Base-by-base conservation (phyloP, 2,888 invertebrate species). In the Philereme transversata region DNA sequence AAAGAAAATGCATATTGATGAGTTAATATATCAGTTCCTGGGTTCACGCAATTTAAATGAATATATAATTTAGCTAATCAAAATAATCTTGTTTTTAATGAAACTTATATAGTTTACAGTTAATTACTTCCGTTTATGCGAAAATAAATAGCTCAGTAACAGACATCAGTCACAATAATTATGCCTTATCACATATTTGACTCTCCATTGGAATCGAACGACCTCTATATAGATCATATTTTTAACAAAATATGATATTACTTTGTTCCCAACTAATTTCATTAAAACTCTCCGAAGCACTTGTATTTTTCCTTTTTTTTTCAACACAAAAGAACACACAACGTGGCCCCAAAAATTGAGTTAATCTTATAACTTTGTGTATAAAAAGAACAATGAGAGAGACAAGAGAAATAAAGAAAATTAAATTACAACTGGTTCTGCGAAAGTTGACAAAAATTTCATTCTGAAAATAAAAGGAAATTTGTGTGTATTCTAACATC, bases 1-100 rank as follows among this genome's bases (percentile, higher is more conserved):
- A 81, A 83, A 82, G 81, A 81, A 83, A 84, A 78, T 75, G 74
- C 80, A 79, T 87, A 88, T 87, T 83, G 84, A 84, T 82, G 82
- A 82, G 76, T 81, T 86, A 87, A 87, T 87, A 83, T 22, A 7
- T 10, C 11, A 50, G 48, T 8, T 9, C 47, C 35, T 52, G 22
- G 35, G 35, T 44, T 51, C 51, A 36, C 11, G 46, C 10, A 54
- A 58, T 11, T 57, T 54, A 38, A 33, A 41, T 41, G 10, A 50
- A 11, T 34, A 53, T 40, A 11, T 52, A 49, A 59, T 53, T 49
- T 35, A 11, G 45, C 22, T 44, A 38, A 36, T 10, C n/a, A 36
- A 52, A 53, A 43, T 49, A 38, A 33, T 43, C 40, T 6, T 57
- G 45, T 43, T 41, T 47, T 52, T 52, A 7, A 35, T 48, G 47